Conservation (phyloP, 2,113 vertebrate genomes). For the Oxyruncus cristatus region DNA sequence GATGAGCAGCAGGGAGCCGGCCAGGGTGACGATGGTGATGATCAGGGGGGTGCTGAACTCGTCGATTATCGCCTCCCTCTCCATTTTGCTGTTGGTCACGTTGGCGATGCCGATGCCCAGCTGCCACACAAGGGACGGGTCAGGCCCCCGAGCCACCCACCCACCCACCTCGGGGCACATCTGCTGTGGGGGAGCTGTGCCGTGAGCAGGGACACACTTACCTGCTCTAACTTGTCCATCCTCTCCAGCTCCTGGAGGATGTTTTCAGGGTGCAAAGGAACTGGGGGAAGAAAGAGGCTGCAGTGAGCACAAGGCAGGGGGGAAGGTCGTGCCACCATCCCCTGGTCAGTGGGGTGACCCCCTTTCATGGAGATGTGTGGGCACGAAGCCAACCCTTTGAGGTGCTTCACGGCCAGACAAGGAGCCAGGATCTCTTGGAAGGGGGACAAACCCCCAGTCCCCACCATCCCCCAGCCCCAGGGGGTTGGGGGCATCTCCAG, state of each 20-base stretch:
- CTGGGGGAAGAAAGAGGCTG: slow-evolving; percentile 20
- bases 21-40: slow-evolving; percentile 80
- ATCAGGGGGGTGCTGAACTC: slow-evolving; percentile 76
- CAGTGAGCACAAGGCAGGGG: not conserved
- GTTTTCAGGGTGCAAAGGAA: not conserved
- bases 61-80: slow-evolving; percentile 43
- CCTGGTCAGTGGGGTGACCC: not conserved
- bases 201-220: not conserved
- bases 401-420: not conserved
- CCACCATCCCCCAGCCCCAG: not conserved
- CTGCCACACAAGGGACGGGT: slow-evolving; percentile 14
- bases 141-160: not conserved
- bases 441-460: not conserved
- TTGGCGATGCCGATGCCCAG: slow-evolving; percentile 52
- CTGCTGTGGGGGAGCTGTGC: fast-evolving
- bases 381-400: not conserved
- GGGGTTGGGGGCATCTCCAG: not conserved
- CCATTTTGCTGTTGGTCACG: slow-evolving; percentile 5
- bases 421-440: not conserved
- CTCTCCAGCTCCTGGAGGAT: slow-evolving; percentile 44
- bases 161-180: not conserved
- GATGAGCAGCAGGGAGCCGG: slow-evolving; percentile 68
- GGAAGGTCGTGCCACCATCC: not conserved
- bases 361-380: not conserved
- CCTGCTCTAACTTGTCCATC: slow-evolving; percentile 60